Conservation (phyloP, 2,113 vertebrate species). For the Rhinoptilus africanus region DNA sequence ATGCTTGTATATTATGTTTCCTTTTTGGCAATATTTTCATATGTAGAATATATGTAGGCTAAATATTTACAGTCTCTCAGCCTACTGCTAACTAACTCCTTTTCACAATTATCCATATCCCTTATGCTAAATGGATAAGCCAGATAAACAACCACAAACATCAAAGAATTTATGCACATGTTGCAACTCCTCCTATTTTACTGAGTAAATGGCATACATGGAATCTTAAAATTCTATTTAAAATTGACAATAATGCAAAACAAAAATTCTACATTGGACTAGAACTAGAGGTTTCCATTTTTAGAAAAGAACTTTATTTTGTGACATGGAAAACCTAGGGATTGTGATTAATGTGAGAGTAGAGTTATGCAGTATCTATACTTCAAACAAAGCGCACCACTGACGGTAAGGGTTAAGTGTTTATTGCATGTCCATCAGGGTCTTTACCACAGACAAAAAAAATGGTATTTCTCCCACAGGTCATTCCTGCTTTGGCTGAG, state of each 20-base stretch:
- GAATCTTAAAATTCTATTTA: not conserved
- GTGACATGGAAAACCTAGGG: not conserved
- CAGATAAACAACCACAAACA: conserved; percentile 7
- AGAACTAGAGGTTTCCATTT: not conserved
- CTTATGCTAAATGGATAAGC: not conserved
- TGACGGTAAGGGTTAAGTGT: not conserved
- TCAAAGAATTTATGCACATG: not conserved
- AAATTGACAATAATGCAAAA: not conserved
- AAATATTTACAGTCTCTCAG: conserved; percentile 38
- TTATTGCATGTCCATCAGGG: not conserved
- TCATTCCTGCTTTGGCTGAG: not conserved
- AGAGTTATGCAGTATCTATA: not conserved
- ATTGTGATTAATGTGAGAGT: not conserved
- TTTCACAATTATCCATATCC: conserved; percentile 1
- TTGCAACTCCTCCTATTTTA: not conserved
- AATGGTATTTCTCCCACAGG: not conserved
- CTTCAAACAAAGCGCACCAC: conserved; percentile 5
- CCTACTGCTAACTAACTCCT: not conserved
- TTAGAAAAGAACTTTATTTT: not conserved
- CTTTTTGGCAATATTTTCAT: not conserved
- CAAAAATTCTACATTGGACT: not conserved
- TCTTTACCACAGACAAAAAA: conserved; percentile 47
- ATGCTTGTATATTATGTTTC: not conserved
- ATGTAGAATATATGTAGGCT: not conserved
- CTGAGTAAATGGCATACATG: not conserved